Evolutionary conservation across 2,113 vertebrate species (phyloP).

Genomic region (Austrofundulus limnaeus): DNA sequence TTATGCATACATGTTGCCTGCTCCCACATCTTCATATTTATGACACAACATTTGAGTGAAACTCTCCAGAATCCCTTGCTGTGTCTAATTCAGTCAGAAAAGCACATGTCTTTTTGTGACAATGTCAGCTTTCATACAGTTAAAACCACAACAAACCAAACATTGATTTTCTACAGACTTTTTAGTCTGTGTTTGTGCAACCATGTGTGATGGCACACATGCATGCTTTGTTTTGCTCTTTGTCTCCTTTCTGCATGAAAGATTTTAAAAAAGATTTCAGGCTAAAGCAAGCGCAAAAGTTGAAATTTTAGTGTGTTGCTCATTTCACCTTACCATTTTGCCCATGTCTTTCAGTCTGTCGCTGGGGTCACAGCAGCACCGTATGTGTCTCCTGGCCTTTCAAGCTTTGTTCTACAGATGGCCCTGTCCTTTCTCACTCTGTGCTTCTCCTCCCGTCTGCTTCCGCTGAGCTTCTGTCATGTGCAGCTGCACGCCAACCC

Average conservation of each 20-base stretch:
- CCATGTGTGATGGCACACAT: constrained; percentile 1
- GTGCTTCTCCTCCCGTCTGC: constrained; percentile 19
- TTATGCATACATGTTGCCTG: constrained; percentile 56
- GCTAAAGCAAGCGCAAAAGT: constrained; percentile 30
- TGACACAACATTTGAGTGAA: constrained; percentile 34
- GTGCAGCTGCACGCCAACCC: constrained; percentile 54
- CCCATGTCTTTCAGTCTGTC: constrained; percentile 34
- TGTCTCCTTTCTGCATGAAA: constrained; percentile 2
- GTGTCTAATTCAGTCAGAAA: constrained; percentile 10
- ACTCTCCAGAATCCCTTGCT: constrained; percentile 6
- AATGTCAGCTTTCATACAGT: neutral
- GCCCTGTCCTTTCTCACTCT: constrained; percentile 24
- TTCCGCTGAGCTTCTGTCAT: constrained; percentile 45
- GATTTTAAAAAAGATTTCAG: neutral
- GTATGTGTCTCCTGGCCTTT: constrained; percentile 42
- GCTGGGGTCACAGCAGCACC: constrained; percentile 62
- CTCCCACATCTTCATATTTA: constrained; percentile 50
- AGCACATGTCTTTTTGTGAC: constrained; percentile 1
- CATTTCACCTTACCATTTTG: neutral
- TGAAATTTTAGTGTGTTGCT: constrained; percentile 10
- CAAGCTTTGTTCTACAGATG: constrained; percentile 64
- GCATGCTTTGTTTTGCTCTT: constrained; percentile 10
- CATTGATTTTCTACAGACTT: neutral
- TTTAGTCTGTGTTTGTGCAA: neutral
- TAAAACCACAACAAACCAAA: neutral